Conservation (phyloP, 2,888 invertebrate genomes). For the Drosophila birchii region DNA sequence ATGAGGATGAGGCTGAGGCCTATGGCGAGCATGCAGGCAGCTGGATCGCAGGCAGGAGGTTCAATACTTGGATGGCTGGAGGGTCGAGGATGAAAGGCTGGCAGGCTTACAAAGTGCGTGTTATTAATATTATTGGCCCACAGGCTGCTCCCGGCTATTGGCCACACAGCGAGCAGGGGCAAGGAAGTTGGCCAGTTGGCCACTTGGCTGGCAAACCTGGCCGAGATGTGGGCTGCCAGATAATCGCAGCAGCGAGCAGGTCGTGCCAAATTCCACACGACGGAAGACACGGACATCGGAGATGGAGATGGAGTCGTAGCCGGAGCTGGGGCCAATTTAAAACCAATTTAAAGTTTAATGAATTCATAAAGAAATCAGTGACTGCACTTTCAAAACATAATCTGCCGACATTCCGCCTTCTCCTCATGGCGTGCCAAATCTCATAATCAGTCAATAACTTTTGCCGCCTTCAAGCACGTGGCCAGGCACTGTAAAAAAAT, state of each 20-base stretch:
- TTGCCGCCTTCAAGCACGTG: slow-evolving; percentile 80
- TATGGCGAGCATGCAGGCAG: slow-evolving; percentile 55
- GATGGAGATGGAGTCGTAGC: slow-evolving; percentile 24
- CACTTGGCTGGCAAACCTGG: slow-evolving; percentile 18
- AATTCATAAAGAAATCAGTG: slow-evolving; percentile 81
- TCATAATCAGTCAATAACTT: slow-evolving; percentile 82
- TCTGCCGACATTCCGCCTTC: slow-evolving; percentile 70
- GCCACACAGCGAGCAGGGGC: slow-evolving; percentile 46
- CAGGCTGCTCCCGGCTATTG: slow-evolving; percentile 55
- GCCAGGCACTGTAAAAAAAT: slow-evolving; percentile 45
- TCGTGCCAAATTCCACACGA: slow-evolving; percentile 76
- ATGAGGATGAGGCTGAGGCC: slow-evolving; percentile 26
- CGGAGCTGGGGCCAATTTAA: slow-evolving; percentile 75
- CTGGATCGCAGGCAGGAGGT: slow-evolving; percentile 46
- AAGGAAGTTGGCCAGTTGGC: slow-evolving; percentile 49
- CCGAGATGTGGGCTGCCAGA: slow-evolving; percentile 67
- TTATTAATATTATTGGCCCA: slow-evolving; percentile 80
- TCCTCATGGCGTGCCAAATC: slow-evolving; percentile 78
- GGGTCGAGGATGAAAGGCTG: slow-evolving; percentile 10
- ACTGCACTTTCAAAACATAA: slow-evolving; percentile 80
- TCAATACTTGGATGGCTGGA: slow-evolving; percentile 10
- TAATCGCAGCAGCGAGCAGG: slow-evolving; percentile 73
- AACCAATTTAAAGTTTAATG: slow-evolving; percentile 81
- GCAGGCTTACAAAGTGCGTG: slow-evolving; percentile 74
- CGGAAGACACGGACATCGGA: slow-evolving; percentile 26